These are phyloP conservation scores for Plebejus anna DNA, from an alignment of 2,888 invertebrate genomes.

Conservation along the genomic window DNA sequence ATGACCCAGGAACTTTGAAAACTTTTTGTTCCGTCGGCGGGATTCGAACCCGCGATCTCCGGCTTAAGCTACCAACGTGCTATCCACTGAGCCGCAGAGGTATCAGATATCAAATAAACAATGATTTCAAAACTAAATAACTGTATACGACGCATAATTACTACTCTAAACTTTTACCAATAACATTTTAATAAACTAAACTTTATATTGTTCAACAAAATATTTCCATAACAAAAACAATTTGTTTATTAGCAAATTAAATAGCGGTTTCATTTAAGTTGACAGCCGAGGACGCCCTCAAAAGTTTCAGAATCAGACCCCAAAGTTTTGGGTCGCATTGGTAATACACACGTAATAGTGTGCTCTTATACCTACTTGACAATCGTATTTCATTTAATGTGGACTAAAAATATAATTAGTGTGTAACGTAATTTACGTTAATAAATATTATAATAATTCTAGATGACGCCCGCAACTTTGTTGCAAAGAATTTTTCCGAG, in stretches of 20 bases:
- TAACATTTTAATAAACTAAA: not conserved
- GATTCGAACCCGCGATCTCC: too few species aligned
- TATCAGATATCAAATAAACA: too few species aligned
- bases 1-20: too few species aligned
- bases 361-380: not conserved
- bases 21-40: too few species aligned
- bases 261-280: slow-evolving; percentile 12
- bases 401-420: not conserved
- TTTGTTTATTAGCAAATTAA: slow-evolving; percentile 21
- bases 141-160: not conserved
- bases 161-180: not conserved
- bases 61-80: too few species aligned
- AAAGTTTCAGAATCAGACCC: slow-evolving; percentile 10
- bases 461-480: not conserved
- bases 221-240: slow-evolving; percentile 15
- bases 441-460: not conserved
- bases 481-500: too few species aligned
- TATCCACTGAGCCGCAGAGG: too few species aligned
- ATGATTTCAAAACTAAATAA: too few species aligned
- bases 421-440: not conserved
- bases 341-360: not conserved
- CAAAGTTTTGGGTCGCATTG: slow-evolving; percentile 7
- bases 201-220: slow-evolving; percentile 5
- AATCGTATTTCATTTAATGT: not conserved
- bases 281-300: slow-evolving; percentile 12